phyloP scores from a whole-genome alignment of 2,888 invertebrate species.

The Embidobia sp. region DNA sequence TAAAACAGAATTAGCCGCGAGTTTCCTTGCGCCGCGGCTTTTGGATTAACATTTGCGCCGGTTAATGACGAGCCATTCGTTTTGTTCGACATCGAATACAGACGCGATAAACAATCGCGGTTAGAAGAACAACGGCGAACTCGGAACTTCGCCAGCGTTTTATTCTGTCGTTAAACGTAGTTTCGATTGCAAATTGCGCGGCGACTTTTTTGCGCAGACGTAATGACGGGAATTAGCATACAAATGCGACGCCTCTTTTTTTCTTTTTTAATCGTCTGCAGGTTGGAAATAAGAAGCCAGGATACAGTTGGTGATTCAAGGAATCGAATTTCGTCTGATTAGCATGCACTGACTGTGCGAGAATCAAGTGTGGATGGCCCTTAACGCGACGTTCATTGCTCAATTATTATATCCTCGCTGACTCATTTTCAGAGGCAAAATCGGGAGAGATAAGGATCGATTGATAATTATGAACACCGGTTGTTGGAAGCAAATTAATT shows the following conservation, averaged over 20 bases:
- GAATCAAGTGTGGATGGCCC: slow-evolving; percentile 1
- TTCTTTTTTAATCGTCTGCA: slow-evolving; percentile 15
- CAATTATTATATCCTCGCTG: too few relatives aligned
- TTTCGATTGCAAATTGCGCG: slow-evolving; percentile 20
- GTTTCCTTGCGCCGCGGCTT: background rate
- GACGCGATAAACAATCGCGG: background rate
- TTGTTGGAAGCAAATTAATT: too few relatives aligned
- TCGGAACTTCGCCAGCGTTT: slow-evolving; percentile 7
- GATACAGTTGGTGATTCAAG: slow-evolving; percentile 25
- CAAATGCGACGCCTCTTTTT: slow-evolving; percentile 19
- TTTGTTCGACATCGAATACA: background rate
- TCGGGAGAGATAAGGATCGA: too few relatives aligned
- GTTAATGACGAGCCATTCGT: background rate
- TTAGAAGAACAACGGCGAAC: background rate
- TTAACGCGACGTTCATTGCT: too few relatives aligned
- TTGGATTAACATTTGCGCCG: slow-evolving; percentile 6
- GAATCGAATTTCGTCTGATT: slow-evolving; percentile 41
- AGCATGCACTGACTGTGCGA: slow-evolving; percentile 27
- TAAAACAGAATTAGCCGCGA: slow-evolving; percentile 36
- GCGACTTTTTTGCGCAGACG: slow-evolving; percentile 14
- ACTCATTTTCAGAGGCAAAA: too few relatives aligned
- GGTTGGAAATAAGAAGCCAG: slow-evolving; percentile 27
- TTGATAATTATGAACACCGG: too few relatives aligned
- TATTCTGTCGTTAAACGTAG: slow-evolving; percentile 29
- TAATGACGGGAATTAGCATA: slow-evolving; percentile 43